phyloP scores from a whole-genome alignment of 2,888 invertebrate genomes.

The Tenthredo notha region DNA sequence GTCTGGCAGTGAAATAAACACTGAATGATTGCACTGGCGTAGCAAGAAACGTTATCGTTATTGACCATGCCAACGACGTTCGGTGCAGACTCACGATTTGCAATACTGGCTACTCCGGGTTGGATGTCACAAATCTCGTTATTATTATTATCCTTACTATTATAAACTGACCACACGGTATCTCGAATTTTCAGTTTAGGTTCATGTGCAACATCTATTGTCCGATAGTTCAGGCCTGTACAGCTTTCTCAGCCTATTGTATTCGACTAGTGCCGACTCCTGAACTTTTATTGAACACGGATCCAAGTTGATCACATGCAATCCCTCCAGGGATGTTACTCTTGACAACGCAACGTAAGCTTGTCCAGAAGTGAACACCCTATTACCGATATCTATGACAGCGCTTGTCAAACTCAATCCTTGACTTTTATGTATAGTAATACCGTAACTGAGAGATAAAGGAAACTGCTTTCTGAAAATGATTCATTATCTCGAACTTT shows the following conservation, averaged over 20 bases:
- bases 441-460: conserved; percentile 62
- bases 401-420: conserved; percentile 58
- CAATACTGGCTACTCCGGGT: background rate
- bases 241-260: conserved; percentile 57
- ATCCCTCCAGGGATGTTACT: conserved; percentile 59
- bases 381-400: conserved; percentile 61
- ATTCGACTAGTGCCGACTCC: conserved; percentile 57
- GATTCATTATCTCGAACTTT: conserved; percentile 63
- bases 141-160: background rate
- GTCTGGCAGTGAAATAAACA: conserved; percentile 34
- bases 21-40: conserved; percentile 49
- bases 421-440: conserved; percentile 61
- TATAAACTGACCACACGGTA: conserved; percentile 25
- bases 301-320: conserved; percentile 61
- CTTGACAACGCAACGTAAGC: conserved; percentile 24
- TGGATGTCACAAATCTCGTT: background rate
- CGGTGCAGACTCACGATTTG: background rate
- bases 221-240: conserved; percentile 44
- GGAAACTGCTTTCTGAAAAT: conserved; percentile 63
- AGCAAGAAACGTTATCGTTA: conserved; percentile 16
- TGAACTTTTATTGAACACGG: conserved; percentile 57
- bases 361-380: conserved; percentile 52
- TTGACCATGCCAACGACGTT: background rate
- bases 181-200: background rate
- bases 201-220: conserved; percentile 2